Percentiles rank a stretch among this genome's conserved stretches.
Evolutionary conservation across 2,113 vertebrate species (phyloP).

Genomic region (Eolophus roseicapilla): DNA sequence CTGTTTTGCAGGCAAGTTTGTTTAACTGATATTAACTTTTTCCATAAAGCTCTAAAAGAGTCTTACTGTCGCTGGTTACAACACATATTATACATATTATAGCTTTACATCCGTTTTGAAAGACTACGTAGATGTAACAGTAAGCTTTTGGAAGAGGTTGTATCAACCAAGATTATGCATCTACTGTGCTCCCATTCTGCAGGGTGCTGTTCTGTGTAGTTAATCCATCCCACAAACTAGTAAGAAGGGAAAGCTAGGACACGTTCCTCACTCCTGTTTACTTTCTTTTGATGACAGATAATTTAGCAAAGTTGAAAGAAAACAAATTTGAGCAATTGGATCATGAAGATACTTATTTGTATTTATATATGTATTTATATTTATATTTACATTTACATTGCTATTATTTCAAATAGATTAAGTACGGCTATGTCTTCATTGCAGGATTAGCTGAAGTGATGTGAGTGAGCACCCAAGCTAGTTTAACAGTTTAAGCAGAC

Average conservation of each 20-base stretch:
- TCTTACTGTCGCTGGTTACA: neutral
- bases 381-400: neutral
- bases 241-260: neutral
- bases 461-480: neutral
- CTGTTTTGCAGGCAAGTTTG: neutral
- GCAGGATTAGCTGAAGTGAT: neutral
- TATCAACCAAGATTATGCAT: neutral
- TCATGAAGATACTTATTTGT: neutral
- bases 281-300: neutral
- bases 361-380: neutral
- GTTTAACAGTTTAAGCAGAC: neutral
- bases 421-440: neutral
- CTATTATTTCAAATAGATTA: neutral
- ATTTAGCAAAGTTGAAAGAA: neutral
- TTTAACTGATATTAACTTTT: neutral
- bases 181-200: neutral
- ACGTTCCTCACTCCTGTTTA: neutral
- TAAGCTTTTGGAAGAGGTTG: neutral
- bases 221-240: neutral
- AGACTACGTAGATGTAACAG: neutral
- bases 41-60: neutral
- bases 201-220: neutral
- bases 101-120: neutral
- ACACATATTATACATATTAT: neutral
- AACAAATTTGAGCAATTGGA: neutral